Evolutionary conservation across 2,113 vertebrate genomes (phyloP).

Genomic region (Corythoichthys haematopterus): DNA sequence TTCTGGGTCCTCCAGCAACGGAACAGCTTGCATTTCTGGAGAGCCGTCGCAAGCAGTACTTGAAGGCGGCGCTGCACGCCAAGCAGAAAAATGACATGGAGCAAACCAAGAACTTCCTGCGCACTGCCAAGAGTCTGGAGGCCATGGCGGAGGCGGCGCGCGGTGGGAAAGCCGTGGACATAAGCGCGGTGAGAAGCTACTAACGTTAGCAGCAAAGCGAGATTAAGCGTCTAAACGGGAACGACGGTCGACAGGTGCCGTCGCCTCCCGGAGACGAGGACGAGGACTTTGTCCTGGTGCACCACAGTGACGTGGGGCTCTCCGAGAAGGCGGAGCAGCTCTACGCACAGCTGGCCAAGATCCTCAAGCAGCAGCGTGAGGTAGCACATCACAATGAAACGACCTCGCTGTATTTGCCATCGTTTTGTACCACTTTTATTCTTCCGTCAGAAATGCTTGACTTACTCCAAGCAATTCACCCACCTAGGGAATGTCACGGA

Average conservation of each 20-base stretch:
- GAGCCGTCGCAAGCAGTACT: conserved; percentile 83
- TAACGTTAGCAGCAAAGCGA: not conserved
- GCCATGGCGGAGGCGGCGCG: conserved; percentile 76
- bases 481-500: conserved; percentile 88
- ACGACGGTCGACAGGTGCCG: conserved; percentile 72
- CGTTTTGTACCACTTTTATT: not conserved
- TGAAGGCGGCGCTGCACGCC: conserved; percentile 88
- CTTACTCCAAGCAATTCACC: conserved; percentile 90
- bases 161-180: conserved; percentile 75
- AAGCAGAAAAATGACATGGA: conserved; percentile 89
- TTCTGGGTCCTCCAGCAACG: conserved; percentile 55
- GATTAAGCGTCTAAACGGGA: not conserved
- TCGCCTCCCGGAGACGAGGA: conserved; percentile 87
- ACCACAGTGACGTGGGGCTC: conserved; percentile 83
- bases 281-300: conserved; percentile 89
- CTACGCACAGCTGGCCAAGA: conserved; percentile 80
- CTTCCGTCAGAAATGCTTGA: conserved; percentile 83
- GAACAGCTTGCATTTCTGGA: conserved; percentile 87
- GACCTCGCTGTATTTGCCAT: not conserved
- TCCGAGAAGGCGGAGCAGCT: conserved; percentile 86
- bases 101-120: conserved; percentile 82
- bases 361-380: conserved; percentile 87
- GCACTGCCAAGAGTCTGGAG: conserved; percentile 81
- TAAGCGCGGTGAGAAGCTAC: conserved; percentile 72
- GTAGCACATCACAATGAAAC: conserved; percentile 46